Base-by-base conservation (phyloP, 2,797 vertebrate genomes). In the Echeneis naucrates region DNA sequence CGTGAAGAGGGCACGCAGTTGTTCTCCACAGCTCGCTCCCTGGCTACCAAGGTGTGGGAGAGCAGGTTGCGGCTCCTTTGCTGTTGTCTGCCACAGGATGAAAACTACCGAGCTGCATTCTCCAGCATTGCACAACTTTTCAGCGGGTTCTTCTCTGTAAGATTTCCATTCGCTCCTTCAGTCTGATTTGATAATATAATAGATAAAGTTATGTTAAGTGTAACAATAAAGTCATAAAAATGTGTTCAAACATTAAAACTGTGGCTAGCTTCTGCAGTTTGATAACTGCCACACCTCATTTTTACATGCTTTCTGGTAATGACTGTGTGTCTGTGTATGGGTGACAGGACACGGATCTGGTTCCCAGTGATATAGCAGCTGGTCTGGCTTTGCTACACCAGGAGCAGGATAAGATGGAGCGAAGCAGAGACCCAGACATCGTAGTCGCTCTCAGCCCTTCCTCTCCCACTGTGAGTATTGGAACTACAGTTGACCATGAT, bases 311-410 rank as follows among this genome's bases (percentile, higher is more conserved):
- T 51, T 75, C 55, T 35, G 0, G 32, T n/a, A n/a, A 8, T 33
- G 32, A 30, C 2, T 44, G 19, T 72, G 21, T 60, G 19, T 64
- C 17, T 38, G 4, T 0, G 68, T 72, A n/a, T 60, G n/a, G 59
- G n/a, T 74, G 80, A 4, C 92, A 99, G 98, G 98, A 99, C 89
- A 99, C 97, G 1, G 98, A 99, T 60, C 92, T 99, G 77, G 98
- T 99, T 61, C 93, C 97, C 55, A 98, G 98, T 40, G 98, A 99
- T 80, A 97, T 99, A 4, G 98, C 97, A 0, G 98, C 96, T 0
- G 98, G 98, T 24, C 93, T 99, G 76, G 95, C 95, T 70, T 94
- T 99, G 35, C 96, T 99, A 64, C 97, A 97, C 74, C 97, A 99
- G 89, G 97, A 99, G 64, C 98, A 99, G 77, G 97, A 98, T 70